These are phyloP conservation scores for Trinorchestia longiramus DNA, from an alignment of 1,140 invertebrate genomes.

Conservation along the genomic window DNA sequence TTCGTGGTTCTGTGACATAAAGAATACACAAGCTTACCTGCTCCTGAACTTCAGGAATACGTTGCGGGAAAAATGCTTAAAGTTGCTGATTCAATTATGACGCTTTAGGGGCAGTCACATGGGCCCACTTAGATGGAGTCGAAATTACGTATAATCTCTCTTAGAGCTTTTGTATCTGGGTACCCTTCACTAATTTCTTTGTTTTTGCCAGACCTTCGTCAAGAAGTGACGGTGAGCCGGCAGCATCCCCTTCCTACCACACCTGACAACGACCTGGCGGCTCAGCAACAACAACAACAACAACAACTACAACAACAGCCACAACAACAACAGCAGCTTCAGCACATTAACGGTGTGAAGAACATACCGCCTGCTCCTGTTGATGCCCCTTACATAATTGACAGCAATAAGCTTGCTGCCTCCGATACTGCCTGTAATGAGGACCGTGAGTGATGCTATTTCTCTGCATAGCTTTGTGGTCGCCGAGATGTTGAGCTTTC, in stretches of 20 bases:
- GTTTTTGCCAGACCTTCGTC: slow-evolving; percentile 58
- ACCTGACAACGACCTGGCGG: slow-evolving; percentile 64
- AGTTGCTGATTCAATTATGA: too few relatives aligned
- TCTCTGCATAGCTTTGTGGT: background rate
- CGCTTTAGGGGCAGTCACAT: too few relatives aligned
- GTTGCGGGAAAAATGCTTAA: too few relatives aligned
- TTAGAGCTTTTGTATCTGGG: background rate
- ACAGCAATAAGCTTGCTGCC: slow-evolving; percentile 63
- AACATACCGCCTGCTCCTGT: slow-evolving; percentile 43
- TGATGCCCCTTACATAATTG: slow-evolving; percentile 49
- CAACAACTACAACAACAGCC: slow-evolving; percentile 49
- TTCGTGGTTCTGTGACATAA: too few relatives aligned
- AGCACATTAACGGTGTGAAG: slow-evolving; percentile 45
- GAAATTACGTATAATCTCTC: background rate
- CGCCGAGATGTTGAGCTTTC: background rate
- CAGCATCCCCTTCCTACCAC: background rate
- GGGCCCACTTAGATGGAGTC: too few relatives aligned
- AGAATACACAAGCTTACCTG: too few relatives aligned
- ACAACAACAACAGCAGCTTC: slow-evolving; percentile 52
- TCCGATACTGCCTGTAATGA: slow-evolving; percentile 64
- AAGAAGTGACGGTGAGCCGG: slow-evolving; percentile 60
- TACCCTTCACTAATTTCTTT: slow-evolving; percentile 44
- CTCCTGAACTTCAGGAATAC: too few relatives aligned
- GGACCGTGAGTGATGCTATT: slow-evolving; percentile 59
- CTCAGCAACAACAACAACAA: slow-evolving; percentile 58